Evolutionary conservation across 2,113 vertebrate species (phyloP).

Genomic region (Cyanistes caeruleus): DNA sequence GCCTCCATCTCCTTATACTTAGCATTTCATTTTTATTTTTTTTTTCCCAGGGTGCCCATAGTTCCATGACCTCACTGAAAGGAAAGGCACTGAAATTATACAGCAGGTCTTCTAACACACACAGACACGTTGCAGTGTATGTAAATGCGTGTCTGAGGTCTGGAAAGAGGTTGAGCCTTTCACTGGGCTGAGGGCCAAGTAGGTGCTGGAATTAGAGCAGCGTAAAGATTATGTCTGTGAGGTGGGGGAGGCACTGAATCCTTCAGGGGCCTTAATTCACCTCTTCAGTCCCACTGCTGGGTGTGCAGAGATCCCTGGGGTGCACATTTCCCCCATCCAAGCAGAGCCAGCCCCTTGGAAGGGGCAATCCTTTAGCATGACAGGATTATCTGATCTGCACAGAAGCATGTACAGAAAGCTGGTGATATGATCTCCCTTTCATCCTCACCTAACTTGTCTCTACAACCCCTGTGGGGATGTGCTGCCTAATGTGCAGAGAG

Average conservation of each 20-base stretch:
- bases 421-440: neutral
- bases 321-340: accelerated
- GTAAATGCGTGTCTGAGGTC: slow-evolving; percentile 17
- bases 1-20: neutral
- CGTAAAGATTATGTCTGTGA: slow-evolving; percentile 10
- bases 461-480: neutral
- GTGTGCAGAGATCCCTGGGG: neutral
- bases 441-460: neutral
- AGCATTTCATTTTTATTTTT: neutral
- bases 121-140: neutral
- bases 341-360: neutral
- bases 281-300: accelerated
- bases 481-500: neutral
- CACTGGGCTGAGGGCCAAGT: slow-evolving; percentile 5
- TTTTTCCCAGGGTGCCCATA: neutral
- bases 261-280: neutral
- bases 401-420: neutral
- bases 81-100: slow-evolving; percentile 5
- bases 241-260: neutral
- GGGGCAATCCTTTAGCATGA: neutral
- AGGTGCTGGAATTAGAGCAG: slow-evolving; percentile 30
- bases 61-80: neutral
- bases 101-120: neutral
- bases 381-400: neutral
- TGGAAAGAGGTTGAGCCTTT: neutral